Conservation (phyloP, 2,797 vertebrate species). For the Alectoris magna region DNA sequence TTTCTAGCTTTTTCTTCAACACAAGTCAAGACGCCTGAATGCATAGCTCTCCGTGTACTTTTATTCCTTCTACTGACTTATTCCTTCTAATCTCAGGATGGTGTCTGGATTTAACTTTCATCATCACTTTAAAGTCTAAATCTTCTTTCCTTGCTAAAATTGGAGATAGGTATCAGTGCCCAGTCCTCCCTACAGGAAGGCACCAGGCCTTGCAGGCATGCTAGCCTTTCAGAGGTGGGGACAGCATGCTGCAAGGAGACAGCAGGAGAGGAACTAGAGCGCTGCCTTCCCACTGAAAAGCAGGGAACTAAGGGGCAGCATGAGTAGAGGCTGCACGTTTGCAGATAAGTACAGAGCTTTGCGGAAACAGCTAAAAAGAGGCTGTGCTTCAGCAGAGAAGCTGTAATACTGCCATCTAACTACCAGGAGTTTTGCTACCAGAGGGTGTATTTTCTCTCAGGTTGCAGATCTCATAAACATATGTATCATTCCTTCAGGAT, state of each 20-base stretch:
- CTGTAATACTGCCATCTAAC: not conserved
- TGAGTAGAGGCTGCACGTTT: not conserved
- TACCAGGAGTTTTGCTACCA: not conserved
- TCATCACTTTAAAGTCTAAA: conserved; percentile 1
- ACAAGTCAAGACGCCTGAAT: not conserved
- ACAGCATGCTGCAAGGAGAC: not conserved
- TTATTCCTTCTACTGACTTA: not conserved
- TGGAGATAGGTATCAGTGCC: not conserved
- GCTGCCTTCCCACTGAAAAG: not conserved
- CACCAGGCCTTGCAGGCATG: not conserved
- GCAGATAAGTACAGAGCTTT: not conserved
- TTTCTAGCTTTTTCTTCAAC: not conserved
- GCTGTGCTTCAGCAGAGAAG: not conserved
- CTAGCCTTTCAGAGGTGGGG: not conserved
- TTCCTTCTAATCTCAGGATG: conserved; percentile 29
- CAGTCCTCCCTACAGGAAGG: not conserved
- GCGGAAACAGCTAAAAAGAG: not conserved
- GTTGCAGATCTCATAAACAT: not conserved
- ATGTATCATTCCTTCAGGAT: not conserved
- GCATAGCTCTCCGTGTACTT: not conserved
- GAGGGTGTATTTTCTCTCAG: not conserved
- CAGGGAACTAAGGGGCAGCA: not conserved
- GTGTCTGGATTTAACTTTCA: conserved; percentile 44
- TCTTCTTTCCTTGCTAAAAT: conserved; percentile 7
- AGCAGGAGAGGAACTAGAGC: not conserved